Evolutionary conservation across 2,113 vertebrate species (phyloP).

Genomic region (Circaetus cinerascens): DNA sequence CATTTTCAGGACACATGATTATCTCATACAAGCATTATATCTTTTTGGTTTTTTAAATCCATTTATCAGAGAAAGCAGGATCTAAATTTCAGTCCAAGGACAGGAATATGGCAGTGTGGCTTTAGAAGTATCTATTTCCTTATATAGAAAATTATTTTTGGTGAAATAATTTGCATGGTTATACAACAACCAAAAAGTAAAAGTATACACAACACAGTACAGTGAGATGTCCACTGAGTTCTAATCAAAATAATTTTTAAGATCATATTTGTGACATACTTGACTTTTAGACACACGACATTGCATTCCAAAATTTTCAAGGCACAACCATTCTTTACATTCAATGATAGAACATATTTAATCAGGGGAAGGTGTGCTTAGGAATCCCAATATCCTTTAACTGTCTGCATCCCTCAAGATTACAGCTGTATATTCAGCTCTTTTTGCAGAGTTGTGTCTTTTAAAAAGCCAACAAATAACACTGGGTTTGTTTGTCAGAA

Average conservation of each 20-base stretch:
- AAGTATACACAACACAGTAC: fast-evolving
- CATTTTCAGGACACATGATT: neutral
- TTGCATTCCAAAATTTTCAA: neutral
- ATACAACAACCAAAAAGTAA: neutral
- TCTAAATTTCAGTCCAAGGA: neutral
- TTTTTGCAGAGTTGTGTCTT: neutral
- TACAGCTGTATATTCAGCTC: neutral
- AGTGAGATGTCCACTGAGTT: neutral
- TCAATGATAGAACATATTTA: neutral
- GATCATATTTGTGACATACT: neutral
- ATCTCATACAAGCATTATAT: neutral
- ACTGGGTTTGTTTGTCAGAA: fast-evolving
- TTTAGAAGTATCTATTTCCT: neutral
- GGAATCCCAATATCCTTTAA: neutral
- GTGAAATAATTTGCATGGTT: neutral
- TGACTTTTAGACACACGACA: neutral
- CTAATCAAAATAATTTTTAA: neutral
- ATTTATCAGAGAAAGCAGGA: neutral
- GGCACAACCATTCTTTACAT: neutral
- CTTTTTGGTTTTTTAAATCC: neutral
- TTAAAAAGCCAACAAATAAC: neutral
- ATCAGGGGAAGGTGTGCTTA: neutral
- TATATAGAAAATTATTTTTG: neutral
- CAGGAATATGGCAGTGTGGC: neutral
- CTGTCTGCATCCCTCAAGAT: neutral